phyloP scores from a whole-genome alignment of 2,888 invertebrate genomes.

The Diarsia mendica region DNA sequence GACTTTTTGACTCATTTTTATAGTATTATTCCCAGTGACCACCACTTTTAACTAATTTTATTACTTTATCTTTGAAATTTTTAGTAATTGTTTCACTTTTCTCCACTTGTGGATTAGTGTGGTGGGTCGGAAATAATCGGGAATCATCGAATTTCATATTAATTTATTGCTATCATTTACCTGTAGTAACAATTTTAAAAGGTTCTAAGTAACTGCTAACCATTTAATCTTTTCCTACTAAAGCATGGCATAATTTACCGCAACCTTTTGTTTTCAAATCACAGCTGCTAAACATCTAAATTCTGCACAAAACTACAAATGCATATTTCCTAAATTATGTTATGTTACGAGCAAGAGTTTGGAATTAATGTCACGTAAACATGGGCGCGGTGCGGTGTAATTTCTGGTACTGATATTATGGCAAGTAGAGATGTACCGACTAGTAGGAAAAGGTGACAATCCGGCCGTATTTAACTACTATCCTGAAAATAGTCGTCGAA shows the following conservation, averaged over 20 bases:
- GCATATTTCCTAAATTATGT: constrained; percentile 7
- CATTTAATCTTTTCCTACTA: background rate
- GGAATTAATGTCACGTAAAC: constrained; percentile 35
- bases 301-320: background rate
- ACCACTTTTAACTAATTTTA: no score
- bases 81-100: no score
- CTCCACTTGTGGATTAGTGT: no score
- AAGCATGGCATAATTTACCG: background rate
- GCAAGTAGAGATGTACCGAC: constrained; percentile 31
- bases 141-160: background rate
- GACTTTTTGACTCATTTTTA: no score
- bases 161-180: background rate
- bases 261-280: background rate
- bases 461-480: background rate
- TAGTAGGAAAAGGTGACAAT: background rate
- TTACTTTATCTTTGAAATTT: no score
- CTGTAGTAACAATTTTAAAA: background rate
- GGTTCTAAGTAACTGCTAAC: background rate
- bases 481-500: background rate
- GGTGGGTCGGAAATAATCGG: no score
- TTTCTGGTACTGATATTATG: constrained; percentile 32
- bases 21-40: no score
- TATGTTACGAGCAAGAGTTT: constrained; percentile 2
- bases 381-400: constrained; percentile 41
- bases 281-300: background rate